These are phyloP conservation scores for Idaea biselata DNA, from an alignment of 2,888 invertebrate species.

Conservation along the genomic window DNA sequence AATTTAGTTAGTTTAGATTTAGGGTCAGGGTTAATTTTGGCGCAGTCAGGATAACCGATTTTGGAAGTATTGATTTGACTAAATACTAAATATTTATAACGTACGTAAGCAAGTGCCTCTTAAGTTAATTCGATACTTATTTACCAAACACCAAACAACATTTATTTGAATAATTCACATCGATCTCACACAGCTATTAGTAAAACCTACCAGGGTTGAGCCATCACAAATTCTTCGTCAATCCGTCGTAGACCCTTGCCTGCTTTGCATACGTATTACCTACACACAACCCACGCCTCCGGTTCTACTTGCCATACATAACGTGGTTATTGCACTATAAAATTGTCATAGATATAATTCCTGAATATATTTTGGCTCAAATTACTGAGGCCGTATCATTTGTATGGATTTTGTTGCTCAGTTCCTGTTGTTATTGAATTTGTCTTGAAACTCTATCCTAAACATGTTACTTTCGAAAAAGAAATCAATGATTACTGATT, in stretches of 20 bases:
- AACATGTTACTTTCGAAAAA: too few relatives aligned
- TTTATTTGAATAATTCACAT: neutral
- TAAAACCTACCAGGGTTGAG: conserved; percentile 1
- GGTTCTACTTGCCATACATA: neutral
- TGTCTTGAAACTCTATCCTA: neutral
- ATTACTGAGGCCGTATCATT: neutral
- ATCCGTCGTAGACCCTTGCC: conserved; percentile 52
- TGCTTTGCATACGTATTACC: conserved; percentile 67
- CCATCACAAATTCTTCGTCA: conserved; percentile 37
- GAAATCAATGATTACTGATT: too few relatives aligned
- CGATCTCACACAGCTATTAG: neutral
- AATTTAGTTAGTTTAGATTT: too few relatives aligned
- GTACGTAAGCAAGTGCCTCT: too few relatives aligned
- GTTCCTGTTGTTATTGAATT: neutral
- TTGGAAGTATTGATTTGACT: too few relatives aligned
- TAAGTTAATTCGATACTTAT: neutral
- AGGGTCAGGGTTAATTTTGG: too few relatives aligned
- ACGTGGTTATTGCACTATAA: conserved; percentile 6
- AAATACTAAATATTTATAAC: too few relatives aligned
- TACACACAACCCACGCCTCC: conserved; percentile 23
- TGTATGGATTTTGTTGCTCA: neutral
- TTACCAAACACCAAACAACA: neutral
- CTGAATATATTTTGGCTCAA: neutral
- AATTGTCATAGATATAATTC: neutral
- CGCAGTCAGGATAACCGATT: too few relatives aligned